Base-by-base conservation (phyloP, 2,888 invertebrate genomes). In the Trissoscelio sp. region DNA sequence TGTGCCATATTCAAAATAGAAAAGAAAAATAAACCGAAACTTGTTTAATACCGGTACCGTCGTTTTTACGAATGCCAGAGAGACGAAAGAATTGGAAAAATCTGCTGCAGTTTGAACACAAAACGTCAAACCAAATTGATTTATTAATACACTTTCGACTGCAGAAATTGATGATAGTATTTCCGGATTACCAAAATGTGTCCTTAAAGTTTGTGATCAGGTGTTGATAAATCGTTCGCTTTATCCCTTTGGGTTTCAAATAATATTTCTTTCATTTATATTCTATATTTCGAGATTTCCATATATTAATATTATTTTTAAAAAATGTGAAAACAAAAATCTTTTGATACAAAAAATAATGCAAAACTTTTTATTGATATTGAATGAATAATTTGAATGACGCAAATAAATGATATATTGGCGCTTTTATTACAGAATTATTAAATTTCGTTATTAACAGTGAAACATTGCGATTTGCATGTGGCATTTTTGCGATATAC, bases 1-100 rank as follows among this genome's bases (percentile, higher is more conserved):
- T 55, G 42, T 44, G 66, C 18, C 28, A 44, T 79, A 60, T 72
- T 79, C 42, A 60, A 66, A 67, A 66, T 60, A 64, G 22, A 58
- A 67, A 72, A 31, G 53, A 62, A 64, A 66, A 14, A 55, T 55
- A 34, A 16, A 16, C 6, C 28, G 51, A 51, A 12, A 51, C 12
- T 7, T 3, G 39, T 48, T 14, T 28, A 22, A 24, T 48, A 48
- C 22, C 18, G 9, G 18, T 44, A 3, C 6, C 14, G 24, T 39
- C 39, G 14, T 39, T 39, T 39, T 39, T 39, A 9, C 14, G 3
- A 5, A 6, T 14, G 12, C 14, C 1, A 42, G 4, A 14, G 12
- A 42, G 39, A 37, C n/a, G 14, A 14, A 42, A 3, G 5, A 42
- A 42, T 14, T 2, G 1, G 39, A 42, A 14, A 31, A 42, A 42